Base-by-base conservation (phyloP, 92 coral and sea anemone species). In the Epizoanthus fatuus region DNA sequence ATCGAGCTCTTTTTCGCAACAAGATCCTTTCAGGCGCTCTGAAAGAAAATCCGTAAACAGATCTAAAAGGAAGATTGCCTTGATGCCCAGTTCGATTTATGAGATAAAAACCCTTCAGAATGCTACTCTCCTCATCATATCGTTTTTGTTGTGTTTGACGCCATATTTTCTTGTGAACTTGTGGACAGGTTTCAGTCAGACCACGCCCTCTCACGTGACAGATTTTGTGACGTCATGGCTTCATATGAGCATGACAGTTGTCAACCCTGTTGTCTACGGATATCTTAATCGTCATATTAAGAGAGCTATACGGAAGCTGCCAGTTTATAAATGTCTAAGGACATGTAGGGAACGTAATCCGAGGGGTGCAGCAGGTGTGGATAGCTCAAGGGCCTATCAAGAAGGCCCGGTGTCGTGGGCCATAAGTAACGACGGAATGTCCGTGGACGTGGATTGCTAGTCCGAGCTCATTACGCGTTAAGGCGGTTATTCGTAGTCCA, bases 241-340 rank as follows among this genome's bases (percentile, higher is more conserved):
- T 9, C 91, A 89, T 38, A 79, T 93, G 38, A 66, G 92, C 76
- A 86, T 91, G 87, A 84, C 97, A 60, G 95, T 93, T 74, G 91
- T 90, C 84, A 94, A 95, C 87, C 96, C 99, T 12, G 67, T 95
- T 62, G 83, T 94, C 40, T 95, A 97, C 76, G 99, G 99, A 11
- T 93, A 87, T 59, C 87, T 91, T 17, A 95, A 95, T 90, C 93
- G 99, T 78, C 95, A 91, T 74, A 90, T 97, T 37, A 90, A 95
- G 65, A 84, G 90, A 5, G 88, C 88, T 35, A 92, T 97, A 69
- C 88, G 72, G 57, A 86, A 86, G 85, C 90, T 91, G 49, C 95
- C 93, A 10, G 25, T 86, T 0, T 65, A 74, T 22, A 90, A 76
- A 63, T 84, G 87, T 37, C 57, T 86, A 49, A 83, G 74, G 70